These are phyloP conservation scores for Emmelina monodactyla DNA, from an alignment of 2,888 invertebrate genomes.

Conservation along the genomic window DNA sequence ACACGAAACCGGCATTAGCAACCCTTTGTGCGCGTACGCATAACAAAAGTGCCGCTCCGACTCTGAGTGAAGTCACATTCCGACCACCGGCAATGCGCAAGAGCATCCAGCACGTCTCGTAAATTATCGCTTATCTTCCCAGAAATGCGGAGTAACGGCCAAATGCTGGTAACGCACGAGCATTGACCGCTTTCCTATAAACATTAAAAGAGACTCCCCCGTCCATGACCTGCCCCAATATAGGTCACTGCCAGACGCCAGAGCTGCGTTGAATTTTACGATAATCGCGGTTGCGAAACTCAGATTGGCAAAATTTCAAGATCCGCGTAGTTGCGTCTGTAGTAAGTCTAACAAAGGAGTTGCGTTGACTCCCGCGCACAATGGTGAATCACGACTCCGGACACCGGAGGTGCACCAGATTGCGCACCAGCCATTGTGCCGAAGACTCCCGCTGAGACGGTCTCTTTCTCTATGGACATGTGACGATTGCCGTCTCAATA, in stretches of 20 bases:
- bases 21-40: slow-evolving; percentile 22
- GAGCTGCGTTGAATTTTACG: slow-evolving; percentile 53
- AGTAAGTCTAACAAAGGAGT: slow-evolving; percentile 51
- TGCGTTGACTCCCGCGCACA: slow-evolving; percentile 17
- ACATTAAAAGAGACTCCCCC: slow-evolving; percentile 13
- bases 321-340: slow-evolving; percentile 47
- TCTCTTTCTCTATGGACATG: slow-evolving; percentile 20
- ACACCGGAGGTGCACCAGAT: slow-evolving; percentile 2
- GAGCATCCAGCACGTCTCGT: neutral
- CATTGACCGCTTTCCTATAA: slow-evolving; percentile 2
- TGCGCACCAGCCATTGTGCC: neutral
- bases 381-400: slow-evolving; percentile 35
- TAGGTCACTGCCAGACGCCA: slow-evolving; percentile 52
- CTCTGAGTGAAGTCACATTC: neutral
- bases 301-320: slow-evolving; percentile 63
- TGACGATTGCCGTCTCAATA: slow-evolving; percentile 23
- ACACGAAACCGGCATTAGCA: slow-evolving; percentile 32
- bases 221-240: slow-evolving; percentile 51
- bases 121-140: neutral
- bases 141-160: slow-evolving; percentile 1
- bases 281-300: slow-evolving; percentile 50
- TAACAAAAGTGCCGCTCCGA: slow-evolving; percentile 5
- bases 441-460: slow-evolving; percentile 14
- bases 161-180: slow-evolving; percentile 1
- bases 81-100: neutral